phyloP scores from a whole-genome alignment of 2,113 vertebrate species.

The Crotalus helleri region DNA sequence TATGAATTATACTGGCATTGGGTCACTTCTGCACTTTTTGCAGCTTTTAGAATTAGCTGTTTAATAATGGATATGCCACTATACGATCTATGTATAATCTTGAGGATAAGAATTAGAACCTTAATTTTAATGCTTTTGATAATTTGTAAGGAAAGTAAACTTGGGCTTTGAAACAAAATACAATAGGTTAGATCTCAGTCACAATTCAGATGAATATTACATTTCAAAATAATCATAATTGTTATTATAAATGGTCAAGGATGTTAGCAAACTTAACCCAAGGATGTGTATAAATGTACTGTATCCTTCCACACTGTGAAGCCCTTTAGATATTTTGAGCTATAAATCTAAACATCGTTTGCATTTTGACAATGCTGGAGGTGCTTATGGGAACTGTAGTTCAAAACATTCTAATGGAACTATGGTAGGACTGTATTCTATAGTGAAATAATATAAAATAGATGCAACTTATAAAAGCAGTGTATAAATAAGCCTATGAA shows the following conservation, averaged over 20 bases:
- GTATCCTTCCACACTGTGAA: neutral
- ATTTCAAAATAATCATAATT: neutral
- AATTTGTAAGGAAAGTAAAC: neutral
- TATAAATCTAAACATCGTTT: neutral
- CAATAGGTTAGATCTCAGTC: neutral
- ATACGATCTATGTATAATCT: neutral
- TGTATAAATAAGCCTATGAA: neutral
- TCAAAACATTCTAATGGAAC: neutral
- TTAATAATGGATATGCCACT: neutral
- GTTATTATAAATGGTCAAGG: neutral
- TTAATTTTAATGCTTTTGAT: neutral
- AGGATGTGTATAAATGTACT: neutral
- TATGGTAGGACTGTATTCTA: neutral
- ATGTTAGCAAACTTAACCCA: neutral
- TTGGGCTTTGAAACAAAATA: neutral
- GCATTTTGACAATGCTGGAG: neutral
- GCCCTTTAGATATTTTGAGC: neutral
- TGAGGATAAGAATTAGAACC: neutral
- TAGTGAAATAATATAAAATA: neutral
- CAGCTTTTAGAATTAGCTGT: neutral
- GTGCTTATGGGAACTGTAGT: neutral
- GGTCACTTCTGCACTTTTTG: neutral
- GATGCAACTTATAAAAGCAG: neutral
- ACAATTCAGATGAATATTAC: neutral
- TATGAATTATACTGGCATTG: neutral